A percentile compares a stretch with the other conserved stretches of the same genome.
These are phyloP conservation scores for Myotis davidii DNA, from an alignment of 2,113 vertebrate genomes.

Conservation along the genomic window DNA sequence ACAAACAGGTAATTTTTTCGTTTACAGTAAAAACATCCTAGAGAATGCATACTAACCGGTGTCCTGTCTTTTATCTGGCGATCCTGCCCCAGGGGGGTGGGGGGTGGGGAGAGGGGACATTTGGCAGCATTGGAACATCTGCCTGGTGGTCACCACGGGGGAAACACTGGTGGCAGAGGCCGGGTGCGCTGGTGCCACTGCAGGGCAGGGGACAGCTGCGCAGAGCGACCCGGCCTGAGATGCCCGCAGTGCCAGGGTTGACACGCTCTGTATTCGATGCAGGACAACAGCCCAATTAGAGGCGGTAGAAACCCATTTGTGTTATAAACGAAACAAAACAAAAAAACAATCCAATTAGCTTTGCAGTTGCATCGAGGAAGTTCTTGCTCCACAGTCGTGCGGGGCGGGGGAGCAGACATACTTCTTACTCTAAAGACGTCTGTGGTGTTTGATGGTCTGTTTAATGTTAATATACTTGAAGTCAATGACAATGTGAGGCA, in stretches of 20 bases:
- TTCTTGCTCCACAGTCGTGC: too few relatives aligned
- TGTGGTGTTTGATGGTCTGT: not conserved
- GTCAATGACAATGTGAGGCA: too few relatives aligned
- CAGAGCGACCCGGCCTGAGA: not conserved
- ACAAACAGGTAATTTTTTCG: not conserved
- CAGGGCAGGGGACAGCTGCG: not conserved
- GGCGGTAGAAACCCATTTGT: not conserved
- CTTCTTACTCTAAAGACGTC: not conserved
- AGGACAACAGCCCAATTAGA: not conserved
- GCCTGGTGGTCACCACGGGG: not conserved
- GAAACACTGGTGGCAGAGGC: not conserved
- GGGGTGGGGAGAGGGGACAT: not conserved
- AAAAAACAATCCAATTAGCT: not conserved
- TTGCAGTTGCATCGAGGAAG: not conserved
- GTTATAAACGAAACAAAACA: too few relatives aligned
- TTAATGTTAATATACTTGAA: too few relatives aligned
- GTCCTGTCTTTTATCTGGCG: not conserved
- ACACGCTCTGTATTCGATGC: not conserved
- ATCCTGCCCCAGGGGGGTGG: too few relatives aligned
- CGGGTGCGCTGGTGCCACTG: accelerated
- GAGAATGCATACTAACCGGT: accelerated
- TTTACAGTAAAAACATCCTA: not conserved
- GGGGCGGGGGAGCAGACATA: too few relatives aligned
- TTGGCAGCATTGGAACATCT: not conserved
- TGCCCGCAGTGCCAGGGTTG: not conserved